phyloP scores from a whole-genome alignment of 2,888 invertebrate species.

The Drosophila fulvimacula region DNA sequence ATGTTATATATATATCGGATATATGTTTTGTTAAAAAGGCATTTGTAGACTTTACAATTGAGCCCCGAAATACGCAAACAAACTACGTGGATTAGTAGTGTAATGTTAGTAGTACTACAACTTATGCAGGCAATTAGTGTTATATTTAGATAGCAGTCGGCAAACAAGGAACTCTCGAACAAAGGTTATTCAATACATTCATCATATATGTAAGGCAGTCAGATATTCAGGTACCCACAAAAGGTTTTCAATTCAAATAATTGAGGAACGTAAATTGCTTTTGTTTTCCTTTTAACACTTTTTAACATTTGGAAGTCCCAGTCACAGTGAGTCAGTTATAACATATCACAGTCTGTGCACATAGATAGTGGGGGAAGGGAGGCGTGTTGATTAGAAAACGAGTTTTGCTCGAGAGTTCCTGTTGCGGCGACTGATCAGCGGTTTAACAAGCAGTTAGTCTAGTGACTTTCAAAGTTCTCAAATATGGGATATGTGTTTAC shows the following conservation, averaged over 20 bases:
- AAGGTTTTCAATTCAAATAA: constrained; percentile 14
- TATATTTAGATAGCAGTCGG: constrained; percentile 27
- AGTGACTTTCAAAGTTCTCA: constrained; percentile 10
- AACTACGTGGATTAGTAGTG: constrained; percentile 41
- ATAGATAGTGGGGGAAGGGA: neutral
- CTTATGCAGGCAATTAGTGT: constrained; percentile 19
- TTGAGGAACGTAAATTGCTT: constrained; percentile 43
- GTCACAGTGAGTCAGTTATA: constrained; percentile 27
- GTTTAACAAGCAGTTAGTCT: constrained; percentile 38
- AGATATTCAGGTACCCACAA: constrained; percentile 22
- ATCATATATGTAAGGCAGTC: constrained; percentile 27
- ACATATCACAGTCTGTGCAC: constrained; percentile 49
- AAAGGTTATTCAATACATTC: constrained; percentile 2
- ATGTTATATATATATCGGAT: constrained; percentile 7
- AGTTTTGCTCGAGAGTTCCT: constrained; percentile 24
- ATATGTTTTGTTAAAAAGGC: constrained; percentile 10
- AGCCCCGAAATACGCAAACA: constrained; percentile 8
- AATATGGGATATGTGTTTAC: constrained; percentile 44
- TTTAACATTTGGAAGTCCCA: constrained; percentile 42
- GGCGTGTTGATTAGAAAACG: constrained; percentile 18
- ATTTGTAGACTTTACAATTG: constrained; percentile 8
- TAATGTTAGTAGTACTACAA: constrained; percentile 7
- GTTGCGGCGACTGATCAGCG: constrained; percentile 24
- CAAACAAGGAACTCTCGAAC: constrained; percentile 15
- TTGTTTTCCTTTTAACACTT: neutral